Evolutionary conservation across 2,113 vertebrate genomes (phyloP).

Genomic region (Apteryx mantelli): DNA sequence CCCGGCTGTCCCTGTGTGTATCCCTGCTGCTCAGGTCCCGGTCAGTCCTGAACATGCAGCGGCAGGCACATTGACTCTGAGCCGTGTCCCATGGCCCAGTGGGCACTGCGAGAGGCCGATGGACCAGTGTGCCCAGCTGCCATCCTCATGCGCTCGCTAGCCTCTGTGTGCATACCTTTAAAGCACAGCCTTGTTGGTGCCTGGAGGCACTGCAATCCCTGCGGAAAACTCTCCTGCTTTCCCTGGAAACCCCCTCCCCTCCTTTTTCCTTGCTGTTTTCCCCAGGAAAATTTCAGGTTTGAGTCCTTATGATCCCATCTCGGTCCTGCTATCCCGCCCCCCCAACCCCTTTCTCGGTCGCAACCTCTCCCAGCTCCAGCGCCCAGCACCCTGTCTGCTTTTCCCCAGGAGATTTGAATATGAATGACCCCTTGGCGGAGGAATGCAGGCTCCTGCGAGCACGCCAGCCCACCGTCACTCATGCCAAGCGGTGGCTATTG

Average conservation of each 20-base stretch:
- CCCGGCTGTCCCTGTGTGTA: not conserved
- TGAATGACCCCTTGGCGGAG: slow-evolving; percentile 41
- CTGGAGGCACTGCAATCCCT: not conserved
- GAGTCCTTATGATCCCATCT: not conserved
- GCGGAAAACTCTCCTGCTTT: not conserved
- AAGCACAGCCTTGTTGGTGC: not conserved
- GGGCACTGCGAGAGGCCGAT: not conserved
- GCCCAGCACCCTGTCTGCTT: not conserved
- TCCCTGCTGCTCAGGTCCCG: not conserved
- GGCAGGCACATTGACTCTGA: not conserved
- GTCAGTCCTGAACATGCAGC: not conserved
- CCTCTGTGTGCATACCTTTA: not conserved
- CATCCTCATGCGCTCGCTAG: not conserved
- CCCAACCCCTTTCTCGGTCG: not conserved
- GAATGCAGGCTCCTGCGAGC: not conserved
- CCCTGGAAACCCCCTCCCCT: not conserved
- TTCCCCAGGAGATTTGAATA: slow-evolving; percentile 61
- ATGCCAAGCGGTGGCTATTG: not conserved
- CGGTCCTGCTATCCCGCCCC: not conserved
- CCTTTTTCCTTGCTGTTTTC: not conserved
- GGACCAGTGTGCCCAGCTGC: not conserved
- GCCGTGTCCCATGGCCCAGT: accelerated
- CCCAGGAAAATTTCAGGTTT: not conserved
- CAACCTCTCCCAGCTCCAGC: not conserved
- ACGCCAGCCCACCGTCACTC: accelerated